Evolutionary conservation across 2,888 invertebrate genomes (phyloP), one percentile per base, ranked within the genome.

Genomic region (Creontiades dilutus): DNA sequence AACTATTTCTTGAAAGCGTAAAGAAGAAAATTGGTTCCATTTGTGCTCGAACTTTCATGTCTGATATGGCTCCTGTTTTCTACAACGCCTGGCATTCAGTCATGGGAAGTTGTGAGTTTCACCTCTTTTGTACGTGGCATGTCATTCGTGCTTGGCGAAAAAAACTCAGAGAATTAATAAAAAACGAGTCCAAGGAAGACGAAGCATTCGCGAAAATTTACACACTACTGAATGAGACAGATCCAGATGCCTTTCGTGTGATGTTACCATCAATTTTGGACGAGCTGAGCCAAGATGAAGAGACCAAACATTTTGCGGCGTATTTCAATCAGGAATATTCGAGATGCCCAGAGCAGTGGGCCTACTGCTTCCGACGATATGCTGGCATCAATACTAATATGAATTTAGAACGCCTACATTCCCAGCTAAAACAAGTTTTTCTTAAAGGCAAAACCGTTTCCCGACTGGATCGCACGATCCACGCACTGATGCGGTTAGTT

Each of bases 321-420:
- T 82, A 82, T 82, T 82, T 82, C 19, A 47, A 46, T 47, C 5
- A 82, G n/a, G 55, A 82, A 52, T 82, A 48, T 47, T 46, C 48
- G 7, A 47, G 37, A 27, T 14, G 12, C 52, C 19, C 55, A n/a
- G n/a, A 82, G 52, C 52, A 14, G 16, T 82, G 84, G 84, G 92
- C 92, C 14, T 91, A 91, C 90, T 91, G 91, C 86, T 91, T 89
- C 86, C 78, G 92, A 80, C 48, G 61, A 78, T 84, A 86, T 23
- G 84, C 91, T 46, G 91, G 91, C 4, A 91, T 92, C n/a, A 92
- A 92, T 87, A 92, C 92, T 46, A 92, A 92, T 80, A 92, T 91
- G 91, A 90, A 92, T 86, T 90, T 92, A 86, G 92, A 92, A 86
- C 75, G 90, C 7, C 61, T 92, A n/a, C 92, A 92, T 90, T 91